Conservation (phyloP, 2,113 vertebrate genomes). For the Chiloscyllium plagiosum region DNA sequence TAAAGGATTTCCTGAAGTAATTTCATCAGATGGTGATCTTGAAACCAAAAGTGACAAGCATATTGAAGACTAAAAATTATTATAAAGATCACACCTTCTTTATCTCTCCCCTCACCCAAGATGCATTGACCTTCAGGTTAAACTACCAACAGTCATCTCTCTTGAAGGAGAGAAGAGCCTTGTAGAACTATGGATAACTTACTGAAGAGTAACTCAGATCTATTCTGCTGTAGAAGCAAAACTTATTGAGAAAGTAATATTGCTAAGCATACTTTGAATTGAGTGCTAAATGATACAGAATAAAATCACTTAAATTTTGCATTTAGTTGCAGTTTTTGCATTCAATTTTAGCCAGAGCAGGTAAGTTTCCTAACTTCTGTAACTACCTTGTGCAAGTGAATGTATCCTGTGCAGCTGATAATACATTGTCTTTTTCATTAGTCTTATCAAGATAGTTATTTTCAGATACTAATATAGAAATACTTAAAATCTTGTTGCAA, state of each 20-base stretch:
- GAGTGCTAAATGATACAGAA: not conserved
- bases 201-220: no score
- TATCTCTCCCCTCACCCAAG: no score
- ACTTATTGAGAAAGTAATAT: not conserved
- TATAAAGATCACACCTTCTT: no score
- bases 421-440: not conserved
- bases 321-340: not conserved
- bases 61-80: not conserved
- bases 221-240: no score
- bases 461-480: not conserved
- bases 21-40: not conserved
- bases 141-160: no score
- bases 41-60: not conserved
- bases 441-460: not conserved
- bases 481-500: not conserved
- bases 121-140: no score
- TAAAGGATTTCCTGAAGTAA: not conserved
- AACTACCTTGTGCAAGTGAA: not conserved
- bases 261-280: not conserved
- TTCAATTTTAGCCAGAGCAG: not conserved
- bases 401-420: not conserved
- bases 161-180: no score
- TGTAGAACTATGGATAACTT: no score
- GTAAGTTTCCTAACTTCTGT: not conserved
- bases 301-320: not conserved